phyloP scores from a whole-genome alignment of 2,113 vertebrate species.

The Ginglymostoma cirratum region DNA sequence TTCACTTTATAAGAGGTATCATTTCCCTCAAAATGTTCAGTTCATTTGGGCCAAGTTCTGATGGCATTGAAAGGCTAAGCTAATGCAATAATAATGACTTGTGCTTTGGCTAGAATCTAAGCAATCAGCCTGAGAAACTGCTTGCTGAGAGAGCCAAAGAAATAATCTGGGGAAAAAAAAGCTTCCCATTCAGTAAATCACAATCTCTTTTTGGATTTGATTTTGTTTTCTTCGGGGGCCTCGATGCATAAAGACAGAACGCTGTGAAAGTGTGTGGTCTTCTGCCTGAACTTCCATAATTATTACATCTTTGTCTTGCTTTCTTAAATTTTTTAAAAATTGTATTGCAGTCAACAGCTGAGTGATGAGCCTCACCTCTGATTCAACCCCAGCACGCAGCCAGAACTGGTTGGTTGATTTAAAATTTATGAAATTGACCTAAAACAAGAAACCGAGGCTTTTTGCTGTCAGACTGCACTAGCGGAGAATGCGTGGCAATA shows the following conservation, averaged over 20 bases:
- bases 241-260: not conserved
- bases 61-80: constrained; percentile 28
- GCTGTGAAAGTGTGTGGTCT: not conserved
- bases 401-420: constrained; percentile 8
- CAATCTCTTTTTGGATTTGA: not conserved
- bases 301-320: not conserved
- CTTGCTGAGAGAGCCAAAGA: not conserved
- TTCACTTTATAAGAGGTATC: not conserved
- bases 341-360: not conserved
- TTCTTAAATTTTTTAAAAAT: not conserved
- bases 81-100: constrained; percentile 32
- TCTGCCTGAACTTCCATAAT: not conserved
- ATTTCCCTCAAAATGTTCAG: not conserved
- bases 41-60: constrained; percentile 19
- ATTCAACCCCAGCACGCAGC: not conserved
- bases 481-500: not conserved
- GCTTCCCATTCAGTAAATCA: constrained; percentile 9
- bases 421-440: constrained; percentile 34
- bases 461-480: not conserved
- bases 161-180: not conserved
- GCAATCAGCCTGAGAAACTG: constrained; percentile 17
- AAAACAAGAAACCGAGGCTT: constrained; percentile 2
- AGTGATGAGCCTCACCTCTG: not conserved
- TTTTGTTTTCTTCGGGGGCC: not conserved
- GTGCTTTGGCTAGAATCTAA: constrained; percentile 27